Base-by-base conservation (phyloP, 2,113 vertebrate genomes). In the Cryptomyrus ogoouensis region DNA sequence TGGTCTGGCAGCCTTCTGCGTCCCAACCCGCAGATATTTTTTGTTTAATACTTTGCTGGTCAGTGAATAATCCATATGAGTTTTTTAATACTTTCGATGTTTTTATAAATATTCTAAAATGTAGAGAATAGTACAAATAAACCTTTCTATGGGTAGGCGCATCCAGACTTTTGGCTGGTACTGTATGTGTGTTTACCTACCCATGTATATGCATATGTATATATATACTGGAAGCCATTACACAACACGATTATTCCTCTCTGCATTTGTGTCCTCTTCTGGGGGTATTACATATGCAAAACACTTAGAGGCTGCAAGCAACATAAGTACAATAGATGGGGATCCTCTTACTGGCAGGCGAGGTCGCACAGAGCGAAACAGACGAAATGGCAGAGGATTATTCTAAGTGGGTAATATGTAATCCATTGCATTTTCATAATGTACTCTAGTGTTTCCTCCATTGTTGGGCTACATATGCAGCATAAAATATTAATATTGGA, bases 301-400 rank as follows among this genome's bases (percentile, higher is more conserved):
- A 52, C 47, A 49, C 24, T 46, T 52, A 50, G 2, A 31, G 84
- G 5, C n/a, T 87, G 49, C 39, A 52, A 87, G 46, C 10, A 31
- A 52, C n/a, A 31, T 87, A 87, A 87, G 84, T 52, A 87, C 49
- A 87, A 87, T 52, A 27, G 24, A 87, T 87, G n/a, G 49, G 47
- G 49, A 49, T 17, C 49, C 49, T 52, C 84, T 87, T 87, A 49
- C 47, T 49, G 12, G 47, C 39, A 50, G n/a, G 4, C 80, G 21
- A 83, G 80, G 80, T 83, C 44, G 83, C 44, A 52, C 12, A 12
- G 44, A 87, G 46, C 24, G 27, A 53, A n/a, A 27, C 39, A 12
- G 49, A 53, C 35, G n/a, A 88, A 88, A 58, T 58, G 53, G 15
- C 52, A 39, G 31, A 62, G 87, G 31, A 35, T 39, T 88, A 58